Conservation (phyloP, 2,113 vertebrate genomes). For the Pelodiscus sinensis region DNA sequence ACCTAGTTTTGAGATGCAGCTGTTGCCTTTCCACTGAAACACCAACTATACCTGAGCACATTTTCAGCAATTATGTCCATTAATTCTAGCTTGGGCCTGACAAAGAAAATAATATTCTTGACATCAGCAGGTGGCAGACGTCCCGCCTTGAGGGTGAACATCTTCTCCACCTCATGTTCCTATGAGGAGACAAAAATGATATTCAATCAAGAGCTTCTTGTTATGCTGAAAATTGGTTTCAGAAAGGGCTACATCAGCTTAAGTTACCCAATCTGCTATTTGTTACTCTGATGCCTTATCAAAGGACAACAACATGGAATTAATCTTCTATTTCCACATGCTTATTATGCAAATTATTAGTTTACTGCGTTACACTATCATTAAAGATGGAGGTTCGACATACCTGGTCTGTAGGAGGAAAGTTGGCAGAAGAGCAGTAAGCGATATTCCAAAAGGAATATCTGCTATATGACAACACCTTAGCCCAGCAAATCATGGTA, state of each 20-base stretch:
- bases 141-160: constrained; percentile 95
- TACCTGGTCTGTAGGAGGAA: not conserved
- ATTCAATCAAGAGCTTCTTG: rapidly evolving
- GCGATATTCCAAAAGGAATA: not conserved
- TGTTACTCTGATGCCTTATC: not conserved
- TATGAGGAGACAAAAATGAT: constrained; percentile 46
- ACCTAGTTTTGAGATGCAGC: not conserved
- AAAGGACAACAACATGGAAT: not conserved
- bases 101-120: constrained; percentile 98
- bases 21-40: not conserved
- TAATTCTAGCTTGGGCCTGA: constrained; percentile 92
- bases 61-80: constrained; percentile 98
- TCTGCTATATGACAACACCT: not conserved
- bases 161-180: constrained; percentile 99
- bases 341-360: not conserved
- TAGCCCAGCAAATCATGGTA: not conserved
- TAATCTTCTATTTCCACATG: not conserved
- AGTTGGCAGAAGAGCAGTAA: not conserved
- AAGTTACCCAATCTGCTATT: not conserved
- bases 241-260: not conserved
- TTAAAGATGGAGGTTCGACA: not conserved
- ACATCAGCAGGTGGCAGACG: constrained; percentile 91
- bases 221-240: not conserved
- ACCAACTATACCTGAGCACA: constrained; percentile 81
- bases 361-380: not conserved